Evolutionary conservation across 2,888 invertebrate genomes (phyloP).

Genomic region (Pilophorus perplexus): DNA sequence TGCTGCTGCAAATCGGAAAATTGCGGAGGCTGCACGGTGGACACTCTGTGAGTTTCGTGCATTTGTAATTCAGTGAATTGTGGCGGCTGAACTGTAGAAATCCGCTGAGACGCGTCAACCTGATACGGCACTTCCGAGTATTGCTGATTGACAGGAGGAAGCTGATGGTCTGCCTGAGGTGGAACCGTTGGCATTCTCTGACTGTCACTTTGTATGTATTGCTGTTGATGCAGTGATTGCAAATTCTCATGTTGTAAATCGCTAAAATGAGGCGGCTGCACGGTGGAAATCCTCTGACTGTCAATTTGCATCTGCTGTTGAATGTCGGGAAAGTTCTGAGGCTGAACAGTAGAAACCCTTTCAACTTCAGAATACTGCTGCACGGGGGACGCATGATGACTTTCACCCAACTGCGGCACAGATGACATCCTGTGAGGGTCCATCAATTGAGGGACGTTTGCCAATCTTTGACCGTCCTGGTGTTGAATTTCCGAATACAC

Average conservation of each 20-base stretch:
- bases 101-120: neutral
- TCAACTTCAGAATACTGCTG: neutral
- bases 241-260: conserved; percentile 18
- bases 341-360: neutral
- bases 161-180: conserved; percentile 38
- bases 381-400: neutral
- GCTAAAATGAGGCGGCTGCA: conserved; percentile 15
- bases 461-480: too few relatives aligned
- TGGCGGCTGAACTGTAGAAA: conserved; percentile 33
- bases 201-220: conserved; percentile 12
- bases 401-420: conserved; percentile 33
- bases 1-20: conserved; percentile 19
- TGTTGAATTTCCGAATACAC: conserved; percentile 23
- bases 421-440: conserved; percentile 40
- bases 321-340: conserved; percentile 1
- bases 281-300: conserved; percentile 17
- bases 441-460: conserved; percentile 28
- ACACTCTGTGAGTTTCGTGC: conserved; percentile 21
- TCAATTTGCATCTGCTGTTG: conserved; percentile 6
- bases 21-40: conserved; percentile 22
- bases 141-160: conserved; percentile 33
- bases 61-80: conserved; percentile 22
- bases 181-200: conserved; percentile 35
- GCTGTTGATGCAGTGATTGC: conserved; percentile 16
- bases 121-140: too few relatives aligned